A percentile compares a stretch with the other conserved stretches of the same genome.
These are phyloP conservation scores for Platyscapa corneri DNA, from an alignment of 1,140 invertebrate genomes.

Conservation along the genomic window DNA sequence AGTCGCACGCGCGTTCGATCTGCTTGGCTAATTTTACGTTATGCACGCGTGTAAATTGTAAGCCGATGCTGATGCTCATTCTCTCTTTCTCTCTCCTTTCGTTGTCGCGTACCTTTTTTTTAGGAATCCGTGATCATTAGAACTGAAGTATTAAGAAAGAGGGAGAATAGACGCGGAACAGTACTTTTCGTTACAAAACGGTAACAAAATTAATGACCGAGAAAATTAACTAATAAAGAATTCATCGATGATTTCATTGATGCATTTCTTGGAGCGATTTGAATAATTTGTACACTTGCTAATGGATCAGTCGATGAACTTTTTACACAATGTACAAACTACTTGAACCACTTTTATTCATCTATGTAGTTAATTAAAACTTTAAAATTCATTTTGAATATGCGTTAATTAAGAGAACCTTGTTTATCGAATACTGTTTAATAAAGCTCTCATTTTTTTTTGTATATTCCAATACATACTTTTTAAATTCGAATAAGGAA, in stretches of 20 bases:
- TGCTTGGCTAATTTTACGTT: slow-evolving; percentile 41
- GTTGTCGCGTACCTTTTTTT: slow-evolving; percentile 36
- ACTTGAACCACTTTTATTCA: slow-evolving; percentile 26
- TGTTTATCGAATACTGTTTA: slow-evolving; percentile 13
- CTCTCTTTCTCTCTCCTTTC: neutral
- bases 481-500: neutral
- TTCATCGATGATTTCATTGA: slow-evolving; percentile 21
- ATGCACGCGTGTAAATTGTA: slow-evolving; percentile 39
- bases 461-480: neutral
- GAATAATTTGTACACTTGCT: slow-evolving; percentile 14
- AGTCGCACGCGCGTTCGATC: neutral
- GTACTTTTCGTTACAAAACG: too few species aligned
- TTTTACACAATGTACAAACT: slow-evolving; percentile 30
- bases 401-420: slow-evolving; percentile 30
- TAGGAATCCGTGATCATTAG: slow-evolving; percentile 27
- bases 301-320: slow-evolving; percentile 22
- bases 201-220: neutral
- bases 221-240: neutral
- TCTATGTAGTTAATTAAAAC: slow-evolving; percentile 21
- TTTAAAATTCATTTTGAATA: slow-evolving; percentile 31
- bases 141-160: neutral
- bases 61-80: neutral
- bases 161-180: neutral
- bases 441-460: neutral
- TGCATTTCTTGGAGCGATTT: slow-evolving; percentile 14